These are phyloP conservation scores for Pseudoatta argentina DNA, from an alignment of 1,140 invertebrate genomes.

Conservation along the genomic window DNA sequence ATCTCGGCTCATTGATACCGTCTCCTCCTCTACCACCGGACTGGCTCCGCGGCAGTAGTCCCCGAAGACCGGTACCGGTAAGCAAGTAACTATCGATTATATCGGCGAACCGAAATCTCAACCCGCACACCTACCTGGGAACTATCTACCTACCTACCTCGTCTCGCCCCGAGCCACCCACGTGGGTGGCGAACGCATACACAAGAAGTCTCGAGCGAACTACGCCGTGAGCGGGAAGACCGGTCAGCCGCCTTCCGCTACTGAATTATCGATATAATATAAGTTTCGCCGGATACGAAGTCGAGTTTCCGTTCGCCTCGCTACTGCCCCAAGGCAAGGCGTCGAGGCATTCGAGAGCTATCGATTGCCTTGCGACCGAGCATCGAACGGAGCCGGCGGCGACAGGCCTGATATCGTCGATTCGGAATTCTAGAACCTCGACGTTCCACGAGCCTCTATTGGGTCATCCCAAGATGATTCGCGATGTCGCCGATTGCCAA, in stretches of 20 bases:
- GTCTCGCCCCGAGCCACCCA: conserved; percentile 32
- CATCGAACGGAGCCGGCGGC: conserved; percentile 57
- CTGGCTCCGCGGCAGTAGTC: conserved; percentile 28
- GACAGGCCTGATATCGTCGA: conserved; percentile 74
- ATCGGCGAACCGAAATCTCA: conserved; percentile 40
- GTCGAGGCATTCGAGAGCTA: conserved; percentile 32
- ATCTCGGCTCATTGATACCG: conserved; percentile 32
- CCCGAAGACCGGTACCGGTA: conserved; percentile 51
- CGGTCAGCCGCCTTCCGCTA: conserved; percentile 41
- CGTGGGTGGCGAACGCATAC: conserved; percentile 26
- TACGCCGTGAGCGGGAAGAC: conserved; percentile 58
- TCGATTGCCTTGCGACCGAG: conserved; percentile 71
- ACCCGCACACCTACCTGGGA: conserved; percentile 24
- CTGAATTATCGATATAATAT: conserved; percentile 76
- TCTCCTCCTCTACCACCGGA: neutral
- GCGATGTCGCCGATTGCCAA: neutral
- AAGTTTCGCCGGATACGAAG: conserved; percentile 68
- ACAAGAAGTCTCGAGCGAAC: conserved; percentile 42
- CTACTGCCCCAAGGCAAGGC: conserved; percentile 14
- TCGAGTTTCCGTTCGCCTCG: conserved; percentile 61
- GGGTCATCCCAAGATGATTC: conserved; percentile 41
- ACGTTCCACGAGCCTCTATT: conserved; percentile 72
- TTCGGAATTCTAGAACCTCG: conserved; percentile 74
- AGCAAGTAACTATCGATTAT: conserved; percentile 60
- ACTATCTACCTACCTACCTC: conserved; percentile 9